These are phyloP conservation scores for Hyaena hyaena DNA, from an alignment of 2,113 vertebrate genomes.

Conservation along the genomic window DNA sequence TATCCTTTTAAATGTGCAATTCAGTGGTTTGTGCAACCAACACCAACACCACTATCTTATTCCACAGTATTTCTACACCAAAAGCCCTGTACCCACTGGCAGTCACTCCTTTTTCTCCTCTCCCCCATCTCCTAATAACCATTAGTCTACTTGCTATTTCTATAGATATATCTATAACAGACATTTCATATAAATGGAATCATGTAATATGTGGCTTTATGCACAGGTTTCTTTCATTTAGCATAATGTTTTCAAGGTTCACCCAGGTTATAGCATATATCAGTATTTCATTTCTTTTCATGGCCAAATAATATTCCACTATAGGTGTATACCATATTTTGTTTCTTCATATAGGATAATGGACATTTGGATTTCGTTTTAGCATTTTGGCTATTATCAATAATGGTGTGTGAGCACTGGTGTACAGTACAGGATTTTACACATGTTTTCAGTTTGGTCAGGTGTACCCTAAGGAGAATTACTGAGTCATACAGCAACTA, in stretches of 20 bases:
- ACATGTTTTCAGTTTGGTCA: neutral
- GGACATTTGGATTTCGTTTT: neutral
- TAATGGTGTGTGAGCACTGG: neutral
- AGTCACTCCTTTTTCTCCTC: neutral
- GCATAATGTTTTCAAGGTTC: neutral
- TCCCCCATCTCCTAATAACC: neutral
- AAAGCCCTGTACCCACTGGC: neutral
- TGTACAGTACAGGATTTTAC: neutral
- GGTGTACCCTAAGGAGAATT: neutral
- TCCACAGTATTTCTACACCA: slow-evolving; percentile 12
- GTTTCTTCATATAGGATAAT: neutral
- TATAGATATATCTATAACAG: neutral
- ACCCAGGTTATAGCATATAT: neutral
- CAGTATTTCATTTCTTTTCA: neutral
- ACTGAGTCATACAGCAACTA: neutral
- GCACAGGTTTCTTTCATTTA: neutral
- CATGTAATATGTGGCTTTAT: neutral
- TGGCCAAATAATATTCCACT: neutral
- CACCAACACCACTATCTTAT: neutral
- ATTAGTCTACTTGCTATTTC: neutral
- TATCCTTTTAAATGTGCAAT: neutral
- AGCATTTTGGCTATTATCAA: neutral
- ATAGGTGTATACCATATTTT: neutral
- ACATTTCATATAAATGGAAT: neutral
- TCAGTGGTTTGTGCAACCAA: neutral